These are phyloP conservation scores for Porites lobata DNA, from an alignment of 92 coral and sea anemone species.

Conservation along the genomic window DNA sequence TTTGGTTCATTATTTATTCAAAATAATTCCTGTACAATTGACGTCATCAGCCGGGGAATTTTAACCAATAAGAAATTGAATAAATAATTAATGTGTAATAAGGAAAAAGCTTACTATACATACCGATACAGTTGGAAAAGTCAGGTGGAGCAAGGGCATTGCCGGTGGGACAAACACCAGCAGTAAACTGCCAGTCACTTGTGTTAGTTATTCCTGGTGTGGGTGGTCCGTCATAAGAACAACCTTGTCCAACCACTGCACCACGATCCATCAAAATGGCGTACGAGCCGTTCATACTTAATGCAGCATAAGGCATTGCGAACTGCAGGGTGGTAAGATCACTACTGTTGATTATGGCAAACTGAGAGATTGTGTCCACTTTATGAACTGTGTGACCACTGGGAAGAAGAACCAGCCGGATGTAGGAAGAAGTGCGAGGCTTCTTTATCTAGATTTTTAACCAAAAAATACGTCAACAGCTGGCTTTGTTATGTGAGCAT, in stretches of 20 bases:
- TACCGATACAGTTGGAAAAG: constrained; percentile 23
- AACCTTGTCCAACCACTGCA: constrained; percentile 68
- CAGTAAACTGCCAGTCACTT: constrained; percentile 33
- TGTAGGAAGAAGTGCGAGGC: constrained; percentile 41
- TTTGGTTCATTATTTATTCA: too few species aligned
- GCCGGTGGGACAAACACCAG: constrained; percentile 42
- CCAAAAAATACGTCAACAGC: too few species aligned
- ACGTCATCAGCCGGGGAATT: too few species aligned
- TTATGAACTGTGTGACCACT: constrained; percentile 43
- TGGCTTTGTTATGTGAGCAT: neutral
- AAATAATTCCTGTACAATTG: too few species aligned
- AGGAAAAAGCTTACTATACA: neutral
- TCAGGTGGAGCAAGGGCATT: constrained; percentile 27
- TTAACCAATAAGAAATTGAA: too few species aligned
- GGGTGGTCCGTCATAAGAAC: constrained; percentile 67
- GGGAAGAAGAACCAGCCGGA: constrained; percentile 24
- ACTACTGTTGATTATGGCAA: constrained; percentile 14
- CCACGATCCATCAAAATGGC: constrained; percentile 57
- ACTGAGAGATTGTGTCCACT: constrained; percentile 43
- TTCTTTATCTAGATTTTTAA: constrained; percentile 42
- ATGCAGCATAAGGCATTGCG: constrained; percentile 31
- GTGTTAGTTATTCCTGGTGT: constrained; percentile 53
- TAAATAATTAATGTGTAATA: too few species aligned
- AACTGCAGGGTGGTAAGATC: constrained; percentile 44
- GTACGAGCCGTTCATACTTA: constrained; percentile 68